These are phyloP conservation scores for Neopelma chrysocephalum DNA, from an alignment of 2,797 vertebrate species.

Conservation along the genomic window DNA sequence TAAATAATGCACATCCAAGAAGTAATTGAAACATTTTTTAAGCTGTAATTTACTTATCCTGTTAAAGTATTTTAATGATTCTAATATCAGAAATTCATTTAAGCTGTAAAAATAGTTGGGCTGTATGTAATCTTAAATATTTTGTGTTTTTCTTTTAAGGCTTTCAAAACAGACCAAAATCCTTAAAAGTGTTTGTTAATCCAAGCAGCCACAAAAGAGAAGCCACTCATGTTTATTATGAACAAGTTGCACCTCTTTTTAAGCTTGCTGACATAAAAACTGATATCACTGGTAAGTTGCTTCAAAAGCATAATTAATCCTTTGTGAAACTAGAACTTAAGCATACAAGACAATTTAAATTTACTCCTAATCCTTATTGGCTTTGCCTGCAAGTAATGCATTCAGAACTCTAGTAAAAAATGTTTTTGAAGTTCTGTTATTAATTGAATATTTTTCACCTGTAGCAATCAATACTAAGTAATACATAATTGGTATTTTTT, in stretches of 20 bases:
- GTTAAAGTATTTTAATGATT: background rate
- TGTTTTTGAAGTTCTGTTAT: background rate
- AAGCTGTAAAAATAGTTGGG: background rate
- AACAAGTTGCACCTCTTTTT: conserved; percentile 90
- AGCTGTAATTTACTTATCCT: background rate
- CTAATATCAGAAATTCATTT: background rate
- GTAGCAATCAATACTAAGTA: background rate
- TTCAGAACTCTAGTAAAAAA: background rate
- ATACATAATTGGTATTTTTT: background rate
- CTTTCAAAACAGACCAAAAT: conserved; percentile 84
- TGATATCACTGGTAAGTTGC: conserved; percentile 82
- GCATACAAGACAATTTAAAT: background rate
- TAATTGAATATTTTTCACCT: background rate
- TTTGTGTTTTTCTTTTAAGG: conserved; percentile 68
- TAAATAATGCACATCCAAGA: conserved; percentile 60
- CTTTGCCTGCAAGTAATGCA: background rate
- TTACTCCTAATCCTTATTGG: conserved; percentile 1
- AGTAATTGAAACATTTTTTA: background rate
- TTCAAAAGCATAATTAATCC: conserved; percentile 39
- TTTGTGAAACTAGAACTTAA: background rate
- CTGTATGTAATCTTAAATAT: background rate
- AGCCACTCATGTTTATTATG: conserved; percentile 85
- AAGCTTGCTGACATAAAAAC: conserved; percentile 89
- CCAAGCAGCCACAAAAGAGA: conserved; percentile 91
- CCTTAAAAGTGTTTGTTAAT: conserved; percentile 92